Conservation (phyloP, 2,888 invertebrate species). For the Tinea pellionella region DNA sequence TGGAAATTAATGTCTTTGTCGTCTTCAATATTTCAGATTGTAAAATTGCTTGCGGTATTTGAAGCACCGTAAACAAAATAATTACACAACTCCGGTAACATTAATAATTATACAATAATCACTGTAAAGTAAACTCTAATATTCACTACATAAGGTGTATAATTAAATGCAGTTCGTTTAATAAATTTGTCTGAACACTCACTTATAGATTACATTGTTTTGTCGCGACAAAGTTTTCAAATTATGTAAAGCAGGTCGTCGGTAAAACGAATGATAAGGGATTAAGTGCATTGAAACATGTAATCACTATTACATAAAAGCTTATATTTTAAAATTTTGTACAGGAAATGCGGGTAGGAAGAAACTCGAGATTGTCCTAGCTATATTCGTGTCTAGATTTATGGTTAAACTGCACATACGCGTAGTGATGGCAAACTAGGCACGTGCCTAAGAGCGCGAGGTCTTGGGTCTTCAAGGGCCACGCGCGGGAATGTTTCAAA, state of each 20-base stretch:
- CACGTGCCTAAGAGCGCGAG: too few relatives aligned
- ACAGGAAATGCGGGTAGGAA: too few relatives aligned
- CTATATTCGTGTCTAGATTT: too few relatives aligned
- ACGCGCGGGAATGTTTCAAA: too few relatives aligned
- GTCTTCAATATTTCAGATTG: too few relatives aligned
- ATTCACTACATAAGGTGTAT: not conserved
- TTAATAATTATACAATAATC: not conserved
- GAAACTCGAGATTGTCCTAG: too few relatives aligned
- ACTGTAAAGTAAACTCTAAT: not conserved
- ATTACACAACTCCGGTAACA: not conserved
- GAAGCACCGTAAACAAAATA: not conserved
- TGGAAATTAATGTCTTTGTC: too few relatives aligned
- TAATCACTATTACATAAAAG: not conserved
- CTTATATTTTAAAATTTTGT: too few relatives aligned
- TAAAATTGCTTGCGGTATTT: too few relatives aligned
- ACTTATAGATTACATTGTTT: not conserved
- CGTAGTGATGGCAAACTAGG: too few relatives aligned
- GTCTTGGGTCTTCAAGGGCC: too few relatives aligned
- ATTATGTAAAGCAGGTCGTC: constrained; percentile 4
- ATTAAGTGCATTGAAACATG: not conserved
- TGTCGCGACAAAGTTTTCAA: not conserved
- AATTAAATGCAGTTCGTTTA: not conserved
- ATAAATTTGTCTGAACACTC: not conserved
- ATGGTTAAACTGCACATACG: too few relatives aligned
- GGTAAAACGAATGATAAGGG: not conserved